Evolutionary conservation across 2,888 invertebrate species (phyloP).

Genomic region (Schizaphis graminum): DNA sequence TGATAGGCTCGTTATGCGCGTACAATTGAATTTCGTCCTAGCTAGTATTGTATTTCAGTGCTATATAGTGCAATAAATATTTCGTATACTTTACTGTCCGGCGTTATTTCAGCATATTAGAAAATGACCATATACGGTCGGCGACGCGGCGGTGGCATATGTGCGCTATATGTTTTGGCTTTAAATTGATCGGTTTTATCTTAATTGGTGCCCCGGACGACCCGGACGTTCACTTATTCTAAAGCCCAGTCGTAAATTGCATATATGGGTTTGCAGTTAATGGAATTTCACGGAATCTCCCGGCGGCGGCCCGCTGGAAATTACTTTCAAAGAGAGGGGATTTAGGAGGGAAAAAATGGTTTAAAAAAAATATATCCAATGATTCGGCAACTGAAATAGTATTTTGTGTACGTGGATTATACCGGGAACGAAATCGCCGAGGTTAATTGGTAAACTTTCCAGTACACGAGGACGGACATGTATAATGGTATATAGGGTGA

Average conservation of each 20-base stretch:
- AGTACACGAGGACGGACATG: not conserved
- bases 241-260: conserved; percentile 50
- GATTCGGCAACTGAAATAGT: not conserved
- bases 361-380: conserved; percentile 34
- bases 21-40: not conserved
- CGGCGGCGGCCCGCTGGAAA: not conserved
- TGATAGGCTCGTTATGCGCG: not conserved
- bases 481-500: not conserved
- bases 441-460: conserved; percentile 35
- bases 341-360: conserved; percentile 6
- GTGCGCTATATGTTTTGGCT: conserved; percentile 13
- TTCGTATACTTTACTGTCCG: not conserved
- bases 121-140: not conserved
- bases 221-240: conserved; percentile 8
- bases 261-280: conserved; percentile 30
- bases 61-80: not conserved
- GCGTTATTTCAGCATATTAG: not conserved
- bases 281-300: conserved; percentile 46
- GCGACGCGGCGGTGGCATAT: not conserved
- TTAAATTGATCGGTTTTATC: conserved; percentile 57
- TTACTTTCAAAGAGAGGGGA: not conserved
- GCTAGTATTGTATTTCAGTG: not conserved
- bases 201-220: conserved; percentile 38
- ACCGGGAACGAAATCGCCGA: not conserved
- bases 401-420: not conserved